Percentiles rank a stretch among this genome's conserved stretches.
phyloP scores from a whole-genome alignment of 1,140 invertebrate species.

The Drosophila micromelanica region DNA sequence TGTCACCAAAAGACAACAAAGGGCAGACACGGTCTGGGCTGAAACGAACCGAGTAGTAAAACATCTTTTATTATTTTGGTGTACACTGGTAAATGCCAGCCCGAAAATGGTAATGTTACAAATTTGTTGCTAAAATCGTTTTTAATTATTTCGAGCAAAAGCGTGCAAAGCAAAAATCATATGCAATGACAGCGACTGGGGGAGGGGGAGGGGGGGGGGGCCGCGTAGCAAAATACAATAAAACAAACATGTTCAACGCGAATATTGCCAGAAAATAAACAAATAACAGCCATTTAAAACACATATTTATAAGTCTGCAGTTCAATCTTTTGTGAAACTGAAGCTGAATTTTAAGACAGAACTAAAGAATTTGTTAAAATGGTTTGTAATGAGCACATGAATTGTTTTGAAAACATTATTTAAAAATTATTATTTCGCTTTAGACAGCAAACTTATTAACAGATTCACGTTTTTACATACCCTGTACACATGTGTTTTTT shows the following conservation, averaged over 20 bases:
- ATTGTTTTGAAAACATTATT: background rate
- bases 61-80: slow-evolving; percentile 28
- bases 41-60: slow-evolving; percentile 23
- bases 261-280: slow-evolving; percentile 11
- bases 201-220: background rate
- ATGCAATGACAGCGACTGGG: background rate
- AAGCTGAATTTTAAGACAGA: background rate
- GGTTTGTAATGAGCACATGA: background rate
- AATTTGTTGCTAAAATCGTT: slow-evolving; percentile 62
- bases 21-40: slow-evolving; percentile 8
- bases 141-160: slow-evolving; percentile 65
- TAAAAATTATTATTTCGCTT: too few relatives aligned
- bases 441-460: too few relatives aligned
- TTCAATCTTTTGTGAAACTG: background rate
- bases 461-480: too few relatives aligned
- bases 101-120: slow-evolving; percentile 59
- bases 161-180: slow-evolving; percentile 27
- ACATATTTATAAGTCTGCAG: background rate
- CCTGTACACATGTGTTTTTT: too few relatives aligned
- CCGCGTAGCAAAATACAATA: slow-evolving; percentile 8
- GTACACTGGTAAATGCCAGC: slow-evolving; percentile 46
- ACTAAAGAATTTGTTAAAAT: background rate
- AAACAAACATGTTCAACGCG: slow-evolving; percentile 6
- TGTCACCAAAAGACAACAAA: slow-evolving; percentile 59
- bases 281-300: background rate